Conservation (phyloP, 2,113 vertebrate genomes). For the Furnarius figulus region DNA sequence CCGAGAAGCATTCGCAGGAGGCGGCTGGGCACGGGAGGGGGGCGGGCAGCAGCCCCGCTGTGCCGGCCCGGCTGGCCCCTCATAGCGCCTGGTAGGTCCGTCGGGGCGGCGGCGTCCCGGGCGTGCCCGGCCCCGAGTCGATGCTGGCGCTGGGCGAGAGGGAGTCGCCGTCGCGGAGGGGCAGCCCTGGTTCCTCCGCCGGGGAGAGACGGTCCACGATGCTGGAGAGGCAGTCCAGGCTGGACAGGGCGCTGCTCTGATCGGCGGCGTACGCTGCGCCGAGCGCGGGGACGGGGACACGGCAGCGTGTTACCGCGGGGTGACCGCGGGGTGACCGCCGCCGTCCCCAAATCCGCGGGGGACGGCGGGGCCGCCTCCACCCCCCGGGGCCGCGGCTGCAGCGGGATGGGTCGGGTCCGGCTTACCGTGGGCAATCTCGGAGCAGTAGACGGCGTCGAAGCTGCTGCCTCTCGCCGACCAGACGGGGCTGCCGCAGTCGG, state of each 20-base stretch:
- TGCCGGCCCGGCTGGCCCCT: background rate
- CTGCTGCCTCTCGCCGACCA: conserved; percentile 85
- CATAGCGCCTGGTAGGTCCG: conserved; percentile 93
- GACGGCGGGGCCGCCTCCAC: background rate
- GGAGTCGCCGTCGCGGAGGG: conserved; percentile 69
- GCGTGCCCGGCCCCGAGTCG: conserved; percentile 85
- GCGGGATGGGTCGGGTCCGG: background rate
- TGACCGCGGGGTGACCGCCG: background rate
- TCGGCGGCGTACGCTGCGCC: conserved; percentile 71
- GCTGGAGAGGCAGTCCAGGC: conserved; percentile 93
- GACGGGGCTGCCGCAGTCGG: conserved; percentile 86
- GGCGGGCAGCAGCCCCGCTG: background rate
- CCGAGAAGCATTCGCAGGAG: background rate
- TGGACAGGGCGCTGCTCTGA: conserved; percentile 81
- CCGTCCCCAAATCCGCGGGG: fast-evolving
- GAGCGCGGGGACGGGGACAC: background rate
- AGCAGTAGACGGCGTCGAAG: conserved; percentile 80
- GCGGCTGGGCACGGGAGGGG: background rate
- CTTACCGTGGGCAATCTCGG: conserved; percentile 86
- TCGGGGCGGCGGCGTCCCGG: conserved; percentile 78
- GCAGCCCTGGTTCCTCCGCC: conserved; percentile 70
- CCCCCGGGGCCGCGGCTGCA: background rate
- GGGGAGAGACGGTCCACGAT: conserved; percentile 94
- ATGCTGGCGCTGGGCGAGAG: conserved; percentile 79
- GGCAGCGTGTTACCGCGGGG: background rate